phyloP scores from a whole-genome alignment of 2,113 vertebrate genomes.

The Terrapene triunguis region DNA sequence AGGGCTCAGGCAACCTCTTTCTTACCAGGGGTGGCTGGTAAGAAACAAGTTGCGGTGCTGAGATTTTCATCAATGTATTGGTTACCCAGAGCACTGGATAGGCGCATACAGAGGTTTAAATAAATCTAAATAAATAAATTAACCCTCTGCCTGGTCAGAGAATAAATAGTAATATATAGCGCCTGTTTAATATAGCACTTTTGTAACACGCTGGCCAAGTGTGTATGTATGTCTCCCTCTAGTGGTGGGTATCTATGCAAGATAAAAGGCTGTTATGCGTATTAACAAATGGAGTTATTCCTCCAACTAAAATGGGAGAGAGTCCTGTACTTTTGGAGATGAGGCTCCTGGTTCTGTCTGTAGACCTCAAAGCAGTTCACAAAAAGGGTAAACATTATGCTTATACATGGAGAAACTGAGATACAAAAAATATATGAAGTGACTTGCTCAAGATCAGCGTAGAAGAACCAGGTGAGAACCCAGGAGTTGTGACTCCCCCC shows the following conservation, averaged over 20 bases:
- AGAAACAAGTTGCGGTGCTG: accelerated
- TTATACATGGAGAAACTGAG: background rate
- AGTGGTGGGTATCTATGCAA: too few species aligned
- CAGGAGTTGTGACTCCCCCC: background rate
- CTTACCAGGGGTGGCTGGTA: accelerated
- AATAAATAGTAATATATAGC: background rate
- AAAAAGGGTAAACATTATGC: background rate
- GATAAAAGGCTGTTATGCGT: background rate
- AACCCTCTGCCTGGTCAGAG: background rate
- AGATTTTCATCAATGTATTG: background rate
- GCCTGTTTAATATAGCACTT: background rate
- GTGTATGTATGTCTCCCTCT: too few species aligned
- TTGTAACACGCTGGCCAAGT: background rate
- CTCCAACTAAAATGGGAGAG: background rate
- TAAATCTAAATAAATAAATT: background rate
- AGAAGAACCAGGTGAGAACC: background rate
- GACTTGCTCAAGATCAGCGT: background rate
- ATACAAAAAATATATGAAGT: accelerated
- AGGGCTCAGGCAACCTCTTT: background rate
- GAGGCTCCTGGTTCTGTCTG: background rate
- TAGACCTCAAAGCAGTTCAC: background rate
- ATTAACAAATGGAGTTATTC: background rate
- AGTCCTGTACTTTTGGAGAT: background rate
- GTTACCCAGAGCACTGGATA: background rate
- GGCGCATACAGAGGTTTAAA: background rate